Evolutionary conservation across 2,113 vertebrate genomes (phyloP), one percentile per base, ranked within the genome.

Genomic region (Nicator chloris): DNA sequence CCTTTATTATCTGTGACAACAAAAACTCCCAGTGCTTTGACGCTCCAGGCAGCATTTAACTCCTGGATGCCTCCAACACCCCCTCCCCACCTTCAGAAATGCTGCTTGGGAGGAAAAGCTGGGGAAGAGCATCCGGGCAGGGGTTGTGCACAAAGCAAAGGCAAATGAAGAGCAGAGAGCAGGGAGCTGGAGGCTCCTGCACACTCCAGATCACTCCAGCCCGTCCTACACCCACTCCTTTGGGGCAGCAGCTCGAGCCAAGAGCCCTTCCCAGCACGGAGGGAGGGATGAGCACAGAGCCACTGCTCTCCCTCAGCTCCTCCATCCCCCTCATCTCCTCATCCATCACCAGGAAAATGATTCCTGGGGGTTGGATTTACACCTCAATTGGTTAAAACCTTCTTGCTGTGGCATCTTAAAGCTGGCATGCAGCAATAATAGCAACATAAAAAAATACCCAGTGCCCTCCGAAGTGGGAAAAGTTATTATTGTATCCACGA

Each of bases 281-380:
- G 79, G 21, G 64, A 71, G 57, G 20, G 15, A 79, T 4, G 66
- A 23, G 50, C 59, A 47, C n/a, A 20, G n/a, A 56, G 4, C 69
- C 79, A 19, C 66, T 21, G 60, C 47, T 10, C 31, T 14, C 51
- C 60, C 42, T 64, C 59, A 40, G 19, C 40, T 20, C 50, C 5
- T 47, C 57, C 49, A 39, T 10, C 26, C 56, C 44, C 33, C 27
- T 45, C 68, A 17, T 9, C 45, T 33, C 49, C 75, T 22, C 10
- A 18, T 1, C 68, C 64, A 19, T n/a, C n/a, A 4, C 17, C 4
- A 1, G 18, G 7, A 42, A 24, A 35, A 44, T 0, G 0, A 18
- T 21, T 37, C 60, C 51, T 15, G 13, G 3, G 5, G 13, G 8
- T 3, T 4, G 17, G 11, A 49, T 28, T 30, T 7, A 2, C 15